Base-by-base conservation (phyloP, 2,113 vertebrate genomes). In the Ictalurus punctatus region DNA sequence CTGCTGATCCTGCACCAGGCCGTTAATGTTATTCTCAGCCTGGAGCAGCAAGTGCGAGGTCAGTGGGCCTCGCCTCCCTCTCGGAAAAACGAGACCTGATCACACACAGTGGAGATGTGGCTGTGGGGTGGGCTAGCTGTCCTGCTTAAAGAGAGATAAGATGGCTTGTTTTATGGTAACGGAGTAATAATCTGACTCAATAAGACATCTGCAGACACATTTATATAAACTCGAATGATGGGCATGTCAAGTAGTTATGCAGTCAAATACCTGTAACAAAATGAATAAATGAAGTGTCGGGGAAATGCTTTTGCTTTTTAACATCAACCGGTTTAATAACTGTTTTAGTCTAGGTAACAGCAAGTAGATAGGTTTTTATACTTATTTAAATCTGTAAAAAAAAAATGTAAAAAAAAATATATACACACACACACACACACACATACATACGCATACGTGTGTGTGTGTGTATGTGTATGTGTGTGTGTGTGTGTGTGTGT, bases 41-140 rank as follows among this genome's bases (percentile, higher is more conserved):
- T 99, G 97, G 98, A 99, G 96, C 98, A 98, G 96, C 98, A 99
- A 98, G 98, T 99, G 94, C 96, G 98, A 99, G 98, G 98, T 99
- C 96, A 99, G 98, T 98, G 97, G 96, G 97, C 95, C 91, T 88
- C 37, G 54, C 93, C 91, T 88, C 54, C 52, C 93, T 93, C 73
- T 73, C 73, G 30, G 52, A 84, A 83, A 90, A 88, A 73, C 30
- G 71, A 90, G 92, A 92, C 88, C 92, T 86, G 44, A 92, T 91
- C 94, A 91, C 92, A 93, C 79, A 58, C 87, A 30, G 88, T 85
- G 86, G 90, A 91, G 90, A 88, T 87, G 83, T 78, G 86, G 59
- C 88, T 83, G 86, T 88, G 90, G 86, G 83, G 84, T 81, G 78
- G 44, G 83, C 73, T 84, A 30, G 59, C 86, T 76, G 61, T 85